Evolutionary conservation across 2,888 invertebrate genomes (phyloP), one percentile per base, ranked within the genome.

Genomic region (Amiota communis): DNA sequence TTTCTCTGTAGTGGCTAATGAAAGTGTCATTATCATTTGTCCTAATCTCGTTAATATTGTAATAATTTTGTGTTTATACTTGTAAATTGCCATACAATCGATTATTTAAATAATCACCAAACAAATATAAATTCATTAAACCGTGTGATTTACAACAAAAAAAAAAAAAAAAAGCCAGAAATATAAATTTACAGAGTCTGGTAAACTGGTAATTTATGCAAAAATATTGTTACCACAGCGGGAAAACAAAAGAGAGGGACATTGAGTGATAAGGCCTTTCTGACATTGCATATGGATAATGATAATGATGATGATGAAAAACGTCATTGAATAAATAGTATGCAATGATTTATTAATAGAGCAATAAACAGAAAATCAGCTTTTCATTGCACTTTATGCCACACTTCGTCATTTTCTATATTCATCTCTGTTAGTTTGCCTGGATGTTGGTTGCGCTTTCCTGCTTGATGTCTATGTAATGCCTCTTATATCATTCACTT

Each of bases 51-150:
- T 36, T 36, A 36, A 36, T 36, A 36, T 36, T 36, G 36, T 36
- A 36, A 36, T 36, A 36, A 36, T 36, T 36, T 36, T 6, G 36
- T 36, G 36, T 36, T 36, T 36, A 36, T 36, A 36, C 36, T 36
- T 36, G 36, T 36, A 36, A 36, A 36, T 36, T 36, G 36, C 6
- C 2, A 36, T 6, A 36, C 36, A 36, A 64, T 71, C 76, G 69
- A 76, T 77, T 75, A 76, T 76, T 76, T 77, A 76, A 76, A 74
- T 76, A 71, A 74, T 36, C 36, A 36, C 36, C 36, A 36, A 36
- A 36, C 36, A 36, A 36, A 36, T 36, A 4, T 36, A 6, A 36
- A 4, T 6, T 36, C 36, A 36, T 36, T 36, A 36, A 36, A 36
- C 6, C 36, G 36, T 36, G 36, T 36, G 36, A 36, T 23, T 23